A percentile compares a stretch with the other conserved stretches of the same genome.
phyloP scores from a whole-genome alignment of 2,888 invertebrate species.

The Cephus sareptanus region DNA sequence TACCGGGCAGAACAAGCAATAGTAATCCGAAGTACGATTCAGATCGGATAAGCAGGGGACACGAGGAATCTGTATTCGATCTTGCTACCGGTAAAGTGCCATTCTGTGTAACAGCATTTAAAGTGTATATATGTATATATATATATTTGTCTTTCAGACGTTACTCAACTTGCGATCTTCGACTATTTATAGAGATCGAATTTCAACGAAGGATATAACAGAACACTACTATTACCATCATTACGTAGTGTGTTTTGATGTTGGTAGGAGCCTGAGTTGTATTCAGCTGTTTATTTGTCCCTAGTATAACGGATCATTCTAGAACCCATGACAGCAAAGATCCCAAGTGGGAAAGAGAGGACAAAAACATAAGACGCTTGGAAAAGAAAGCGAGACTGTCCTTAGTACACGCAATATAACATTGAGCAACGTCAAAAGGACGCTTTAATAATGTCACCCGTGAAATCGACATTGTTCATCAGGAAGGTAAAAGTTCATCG shows the following conservation, averaged over 20 bases:
- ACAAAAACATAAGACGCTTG: not conserved
- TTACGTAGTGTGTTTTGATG: not conserved
- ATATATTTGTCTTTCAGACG: not conserved
- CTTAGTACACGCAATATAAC: not conserved
- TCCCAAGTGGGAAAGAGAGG: not conserved
- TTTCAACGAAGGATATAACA: not conserved
- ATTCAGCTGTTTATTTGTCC: not conserved
- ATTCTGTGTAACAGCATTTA: not conserved
- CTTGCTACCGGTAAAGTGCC: not conserved
- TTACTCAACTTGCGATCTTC: not conserved
- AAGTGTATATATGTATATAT: not conserved
- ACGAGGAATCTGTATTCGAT: not conserved
- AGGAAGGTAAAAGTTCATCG: not conserved
- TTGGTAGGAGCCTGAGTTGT: not conserved
- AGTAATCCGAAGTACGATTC: not conserved
- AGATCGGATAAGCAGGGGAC: not conserved
- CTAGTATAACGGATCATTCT: not conserved
- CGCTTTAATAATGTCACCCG: not conserved
- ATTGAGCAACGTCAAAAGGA: not conserved
- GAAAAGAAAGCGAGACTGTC: not conserved
- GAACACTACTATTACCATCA: not conserved
- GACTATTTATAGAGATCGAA: not conserved
- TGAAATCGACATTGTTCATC: not conserved
- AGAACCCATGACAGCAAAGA: not conserved
- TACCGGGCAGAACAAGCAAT: not conserved